phyloP scores from a whole-genome alignment of 2,113 vertebrate species.

The Ptyas mucosa region DNA sequence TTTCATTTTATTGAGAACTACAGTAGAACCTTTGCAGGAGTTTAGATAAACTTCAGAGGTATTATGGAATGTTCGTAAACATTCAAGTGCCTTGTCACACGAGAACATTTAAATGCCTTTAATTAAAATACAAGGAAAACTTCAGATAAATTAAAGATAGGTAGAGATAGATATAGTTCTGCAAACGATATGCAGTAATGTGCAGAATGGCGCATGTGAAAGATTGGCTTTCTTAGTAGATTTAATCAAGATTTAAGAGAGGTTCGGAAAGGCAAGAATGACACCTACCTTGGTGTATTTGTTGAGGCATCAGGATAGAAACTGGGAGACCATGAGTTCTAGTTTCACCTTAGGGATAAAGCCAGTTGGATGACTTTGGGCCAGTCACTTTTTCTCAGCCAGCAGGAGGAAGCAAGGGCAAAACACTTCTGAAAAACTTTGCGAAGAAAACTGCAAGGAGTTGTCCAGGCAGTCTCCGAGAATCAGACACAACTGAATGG shows the following conservation, averaged over 20 bases:
- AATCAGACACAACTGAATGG: neutral
- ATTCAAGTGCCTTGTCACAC: neutral
- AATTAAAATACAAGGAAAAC: neutral
- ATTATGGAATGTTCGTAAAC: neutral
- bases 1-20: neutral
- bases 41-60: neutral
- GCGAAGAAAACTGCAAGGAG: neutral
- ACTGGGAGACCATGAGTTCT: neutral
- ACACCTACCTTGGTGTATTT: neutral
- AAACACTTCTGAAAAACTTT: neutral
- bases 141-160: no score
- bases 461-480: neutral
- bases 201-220: neutral
- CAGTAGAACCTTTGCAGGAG: neutral
- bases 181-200: neutral
- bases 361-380: neutral
- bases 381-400: neutral
- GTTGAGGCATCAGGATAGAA: neutral
- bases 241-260: neutral
- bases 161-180: neutral
- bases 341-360: neutral
- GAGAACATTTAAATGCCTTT: neutral
- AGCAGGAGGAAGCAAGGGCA: neutral
- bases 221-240: neutral
- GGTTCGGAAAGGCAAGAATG: accelerated